These are phyloP conservation scores for Lerista edwardsae DNA, from an alignment of 2,797 vertebrate species.

Conservation along the genomic window DNA sequence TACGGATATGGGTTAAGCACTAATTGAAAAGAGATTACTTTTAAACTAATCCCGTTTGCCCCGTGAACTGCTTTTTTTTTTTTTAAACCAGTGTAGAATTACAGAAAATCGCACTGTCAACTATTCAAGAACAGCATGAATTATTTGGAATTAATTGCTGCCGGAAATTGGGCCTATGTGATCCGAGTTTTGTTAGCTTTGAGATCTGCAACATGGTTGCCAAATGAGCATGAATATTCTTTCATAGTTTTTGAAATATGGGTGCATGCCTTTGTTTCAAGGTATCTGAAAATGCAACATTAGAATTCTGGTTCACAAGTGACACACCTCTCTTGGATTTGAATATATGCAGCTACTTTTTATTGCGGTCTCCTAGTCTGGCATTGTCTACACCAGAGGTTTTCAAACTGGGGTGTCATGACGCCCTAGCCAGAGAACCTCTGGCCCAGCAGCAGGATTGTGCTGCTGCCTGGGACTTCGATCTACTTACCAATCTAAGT, in stretches of 20 bases:
- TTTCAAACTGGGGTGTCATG: too few relatives aligned
- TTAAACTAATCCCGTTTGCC: slow-evolving; percentile 27
- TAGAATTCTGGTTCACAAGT: neutral
- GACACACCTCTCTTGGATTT: neutral
- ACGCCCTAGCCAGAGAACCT: too few relatives aligned
- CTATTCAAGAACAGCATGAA: slow-evolving; percentile 1
- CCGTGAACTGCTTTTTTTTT: slow-evolving; percentile 23
- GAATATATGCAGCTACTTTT: too few relatives aligned
- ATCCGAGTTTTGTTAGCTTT: neutral
- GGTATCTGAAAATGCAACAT: neutral
- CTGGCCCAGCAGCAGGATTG: too few relatives aligned
- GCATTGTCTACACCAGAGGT: too few relatives aligned
- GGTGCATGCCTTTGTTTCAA: neutral
- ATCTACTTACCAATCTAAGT: too few relatives aligned
- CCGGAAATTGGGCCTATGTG: neutral
- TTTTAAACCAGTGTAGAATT: neutral
- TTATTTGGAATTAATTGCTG: slow-evolving; percentile 17
- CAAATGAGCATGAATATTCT: neutral
- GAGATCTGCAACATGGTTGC: neutral
- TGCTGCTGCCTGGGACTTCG: too few relatives aligned
- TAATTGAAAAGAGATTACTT: slow-evolving; percentile 40
- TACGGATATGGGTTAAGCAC: slow-evolving; percentile 51
- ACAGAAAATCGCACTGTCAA: neutral
- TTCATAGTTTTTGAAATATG: neutral
- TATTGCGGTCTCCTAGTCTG: too few relatives aligned